Percentiles rank a stretch among this genome's conserved stretches.
Evolutionary conservation across 2,797 vertebrate genomes (phyloP).

Genomic region (Allobates femoralis): DNA sequence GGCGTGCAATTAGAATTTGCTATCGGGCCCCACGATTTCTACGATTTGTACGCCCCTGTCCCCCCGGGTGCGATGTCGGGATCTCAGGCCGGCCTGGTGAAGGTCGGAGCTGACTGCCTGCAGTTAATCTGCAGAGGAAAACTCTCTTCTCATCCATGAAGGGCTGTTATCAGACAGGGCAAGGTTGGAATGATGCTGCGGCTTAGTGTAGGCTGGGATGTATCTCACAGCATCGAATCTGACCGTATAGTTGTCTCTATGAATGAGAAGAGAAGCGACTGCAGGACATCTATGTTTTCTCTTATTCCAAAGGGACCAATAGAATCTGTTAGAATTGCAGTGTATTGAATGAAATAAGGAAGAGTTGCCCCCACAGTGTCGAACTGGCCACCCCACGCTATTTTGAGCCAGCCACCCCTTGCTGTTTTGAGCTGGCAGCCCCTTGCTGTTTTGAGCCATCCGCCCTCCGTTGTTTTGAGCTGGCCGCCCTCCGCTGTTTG

Average conservation of each 20-base stretch:
- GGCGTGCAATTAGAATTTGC: too few relatives aligned
- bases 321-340: background rate
- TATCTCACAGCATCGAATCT: background rate
- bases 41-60: too few relatives aligned
- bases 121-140: slow-evolving; percentile 30
- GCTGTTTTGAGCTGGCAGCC: too few relatives aligned
- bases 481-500: too few relatives aligned
- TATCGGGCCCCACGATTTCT: too few relatives aligned
- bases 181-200: slow-evolving; percentile 9
- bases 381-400: too few relatives aligned
- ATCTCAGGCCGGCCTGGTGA: slow-evolving; percentile 35
- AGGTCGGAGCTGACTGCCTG: slow-evolving; percentile 12
- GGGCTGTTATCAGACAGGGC: slow-evolving; percentile 45
- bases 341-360: background rate
- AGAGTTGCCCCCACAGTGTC: background rate
- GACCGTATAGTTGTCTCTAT: background rate
- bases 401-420: too few relatives aligned
- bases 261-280: background rate
- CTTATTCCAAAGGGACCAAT: background rate
- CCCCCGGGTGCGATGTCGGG: background rate
- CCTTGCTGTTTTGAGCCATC: too few relatives aligned
- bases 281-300: background rate
- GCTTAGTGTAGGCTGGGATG: background rate
- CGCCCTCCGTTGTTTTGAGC: too few relatives aligned
- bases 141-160: slow-evolving; percentile 55